Conservation (phyloP, 2,797 vertebrate genomes). For the Sarcophilus harrisii region DNA sequence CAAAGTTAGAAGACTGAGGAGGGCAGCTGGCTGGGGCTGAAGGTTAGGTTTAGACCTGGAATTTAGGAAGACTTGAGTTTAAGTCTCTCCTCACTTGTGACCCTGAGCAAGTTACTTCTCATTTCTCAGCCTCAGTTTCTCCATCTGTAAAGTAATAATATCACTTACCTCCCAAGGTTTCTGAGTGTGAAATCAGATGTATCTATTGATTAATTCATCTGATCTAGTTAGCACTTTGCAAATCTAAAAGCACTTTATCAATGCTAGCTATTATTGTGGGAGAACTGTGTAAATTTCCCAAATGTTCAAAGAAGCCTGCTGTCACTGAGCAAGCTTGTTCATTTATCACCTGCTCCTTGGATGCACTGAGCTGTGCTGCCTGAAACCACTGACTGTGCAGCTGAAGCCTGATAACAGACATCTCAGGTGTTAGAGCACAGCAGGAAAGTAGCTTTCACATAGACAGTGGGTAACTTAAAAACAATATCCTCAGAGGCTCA, state of each 20-base stretch:
- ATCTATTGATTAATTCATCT: background rate
- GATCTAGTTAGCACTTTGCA: background rate
- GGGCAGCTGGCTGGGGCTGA: background rate
- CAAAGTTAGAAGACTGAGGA: background rate
- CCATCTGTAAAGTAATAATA: background rate
- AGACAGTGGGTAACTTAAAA: background rate
- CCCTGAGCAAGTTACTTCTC: background rate
- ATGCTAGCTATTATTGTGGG: background rate
- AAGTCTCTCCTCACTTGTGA: background rate
- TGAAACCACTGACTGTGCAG: background rate
- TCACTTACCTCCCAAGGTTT: background rate
- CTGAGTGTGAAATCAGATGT: background rate
- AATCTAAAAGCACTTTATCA: background rate
- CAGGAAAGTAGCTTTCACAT: background rate
- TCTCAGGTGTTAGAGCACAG: background rate
- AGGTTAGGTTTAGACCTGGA: background rate
- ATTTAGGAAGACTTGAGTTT: background rate
- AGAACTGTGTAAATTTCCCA: background rate
- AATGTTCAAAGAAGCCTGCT: background rate
- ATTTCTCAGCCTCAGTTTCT: background rate
- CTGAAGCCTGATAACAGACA: background rate
- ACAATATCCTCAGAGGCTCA: background rate
- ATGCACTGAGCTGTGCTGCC: background rate
- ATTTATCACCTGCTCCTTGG: background rate
- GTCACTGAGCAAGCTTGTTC: background rate